Conservation (phyloP, 2,113 vertebrate species). For the Origma solitaria region DNA sequence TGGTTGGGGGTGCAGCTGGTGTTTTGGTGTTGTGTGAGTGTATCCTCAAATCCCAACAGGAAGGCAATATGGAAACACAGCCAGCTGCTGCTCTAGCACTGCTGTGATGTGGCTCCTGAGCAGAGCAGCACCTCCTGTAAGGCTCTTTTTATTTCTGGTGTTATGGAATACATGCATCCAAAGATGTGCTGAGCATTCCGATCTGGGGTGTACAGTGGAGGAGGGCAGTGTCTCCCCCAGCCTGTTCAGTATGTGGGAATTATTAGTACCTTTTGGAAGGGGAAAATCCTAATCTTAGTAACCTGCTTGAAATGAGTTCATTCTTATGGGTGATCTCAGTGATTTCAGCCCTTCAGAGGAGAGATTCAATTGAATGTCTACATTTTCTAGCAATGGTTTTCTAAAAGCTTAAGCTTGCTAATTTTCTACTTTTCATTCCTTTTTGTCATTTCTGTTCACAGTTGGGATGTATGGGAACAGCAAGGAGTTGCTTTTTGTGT, state of each 20-base stretch:
- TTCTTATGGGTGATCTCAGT: not conserved
- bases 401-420: not conserved
- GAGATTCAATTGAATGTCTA: not conserved
- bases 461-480: not conserved
- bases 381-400: not conserved
- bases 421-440: not conserved
- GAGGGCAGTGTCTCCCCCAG: rapidly evolving
- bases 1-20: not conserved
- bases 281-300: not conserved
- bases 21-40: not conserved
- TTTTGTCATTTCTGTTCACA: not conserved
- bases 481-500: not conserved
- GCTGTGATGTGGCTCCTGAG: not conserved
- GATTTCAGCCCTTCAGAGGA: not conserved
- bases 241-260: not conserved
- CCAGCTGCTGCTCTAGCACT: not conserved
- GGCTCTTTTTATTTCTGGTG: not conserved
- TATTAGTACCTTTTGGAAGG: not conserved
- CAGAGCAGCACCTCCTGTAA: not conserved
- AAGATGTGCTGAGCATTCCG: not conserved
- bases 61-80: not conserved
- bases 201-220: rapidly evolving
- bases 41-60: rapidly evolving
- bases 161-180: rapidly evolving
- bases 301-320: rapidly evolving